Percentiles rank a stretch among this genome's conserved stretches.
Conservation (phyloP, 2,888 invertebrate species). For the Scaptomyza flava region DNA sequence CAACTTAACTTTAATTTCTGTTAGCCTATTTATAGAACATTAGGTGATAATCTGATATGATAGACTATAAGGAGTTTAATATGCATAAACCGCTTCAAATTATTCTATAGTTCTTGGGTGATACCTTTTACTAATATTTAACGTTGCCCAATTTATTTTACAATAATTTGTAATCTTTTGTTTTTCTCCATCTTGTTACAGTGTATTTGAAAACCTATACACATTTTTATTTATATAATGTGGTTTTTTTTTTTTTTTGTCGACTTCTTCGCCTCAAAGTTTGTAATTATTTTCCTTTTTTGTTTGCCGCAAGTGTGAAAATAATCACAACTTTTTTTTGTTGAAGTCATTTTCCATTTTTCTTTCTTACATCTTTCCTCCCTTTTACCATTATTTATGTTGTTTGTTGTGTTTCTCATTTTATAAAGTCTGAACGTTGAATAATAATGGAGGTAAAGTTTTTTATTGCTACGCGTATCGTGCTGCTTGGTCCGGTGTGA, state of each 20-base stretch:
- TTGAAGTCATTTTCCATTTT: conserved; percentile 65
- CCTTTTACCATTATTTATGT: not conserved
- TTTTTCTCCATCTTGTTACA: not conserved
- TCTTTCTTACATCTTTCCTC: not conserved
- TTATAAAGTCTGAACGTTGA: conserved; percentile 39
- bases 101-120: no score
- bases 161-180: no score
- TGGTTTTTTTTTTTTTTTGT: conserved; percentile 7
- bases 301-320: conserved; percentile 75
- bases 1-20: not conserved
- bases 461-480: conserved; percentile 25
- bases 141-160: no score
- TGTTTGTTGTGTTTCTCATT: conserved; percentile 21
- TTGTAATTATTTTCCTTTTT: conserved; percentile 77
- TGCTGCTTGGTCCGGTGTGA: conserved; percentile 1
- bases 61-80: no score
- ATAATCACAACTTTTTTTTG: conserved; percentile 72
- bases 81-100: no score
- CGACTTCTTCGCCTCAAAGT: conserved; percentile 51
- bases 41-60: no score
- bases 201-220: not conserved
- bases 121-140: no score
- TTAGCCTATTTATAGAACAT: not conserved
- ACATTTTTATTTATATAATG: not conserved
- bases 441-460: conserved; percentile 54